Evolutionary conservation across 2,797 vertebrate species (phyloP), one percentile per base, ranked within the genome.

Genomic region (Gymnothorax javanicus): DNA sequence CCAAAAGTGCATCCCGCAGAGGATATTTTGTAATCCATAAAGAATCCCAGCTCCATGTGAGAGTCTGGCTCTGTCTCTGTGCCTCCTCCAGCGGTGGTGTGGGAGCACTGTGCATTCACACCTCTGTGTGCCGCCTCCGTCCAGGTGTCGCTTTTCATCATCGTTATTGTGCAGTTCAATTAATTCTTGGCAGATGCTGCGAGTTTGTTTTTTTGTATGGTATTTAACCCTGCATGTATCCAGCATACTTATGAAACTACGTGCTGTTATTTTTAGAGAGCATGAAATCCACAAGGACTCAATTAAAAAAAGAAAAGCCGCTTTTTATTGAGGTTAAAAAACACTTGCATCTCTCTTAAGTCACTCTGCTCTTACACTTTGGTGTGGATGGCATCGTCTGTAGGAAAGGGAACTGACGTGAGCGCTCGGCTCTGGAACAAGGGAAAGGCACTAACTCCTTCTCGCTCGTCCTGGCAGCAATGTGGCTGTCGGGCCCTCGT

Each of bases 1-100:
- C 97, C 97, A 93, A 98, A 97, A 91, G 97, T 98, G 94, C 97
- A 96, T 93, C 20, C 3, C 69, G 11, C 52, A 58, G 58, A 62
- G 43, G n/a, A 15, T 62, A 17, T 62, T 20, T 62, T 15, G 5
- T 62, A 17, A 62, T 62, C 17, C 23, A 69, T 69, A 69, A 7
- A 27, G n/a, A 69, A 25, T 5, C 23, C 25, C 25, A 17, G 23
- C 64, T 69, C 64, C n/a, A 7, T 20, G n/a, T 69, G 64, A 8
- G 7, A 6, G 2, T 27, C n/a, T 69, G 64, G 5, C 64, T 69
- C 64, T 69, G n/a, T 69, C 25, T 25, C 64, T n/a, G 25, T 13
- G 13, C n/a, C 23, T n/a, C 64, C 64, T 69, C 11, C 13, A 13
- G 64, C n/a, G 64, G 23, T n/a, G 7, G 64, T 7, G 64, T 69